Evolutionary conservation across 2,888 invertebrate genomes (phyloP).

Genomic region (Ptycholaimellus sp.): DNA sequence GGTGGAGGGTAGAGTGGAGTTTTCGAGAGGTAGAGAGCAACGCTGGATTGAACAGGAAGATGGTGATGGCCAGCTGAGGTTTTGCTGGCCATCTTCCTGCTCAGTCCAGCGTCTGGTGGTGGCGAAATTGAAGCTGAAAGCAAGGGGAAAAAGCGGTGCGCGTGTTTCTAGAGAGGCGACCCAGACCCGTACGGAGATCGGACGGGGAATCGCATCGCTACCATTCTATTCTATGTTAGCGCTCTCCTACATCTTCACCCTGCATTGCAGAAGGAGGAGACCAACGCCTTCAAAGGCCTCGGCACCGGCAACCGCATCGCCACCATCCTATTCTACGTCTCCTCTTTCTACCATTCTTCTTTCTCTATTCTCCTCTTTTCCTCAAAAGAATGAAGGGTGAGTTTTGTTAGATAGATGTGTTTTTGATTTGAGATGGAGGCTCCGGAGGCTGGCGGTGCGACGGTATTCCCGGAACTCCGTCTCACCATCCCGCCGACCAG

Average conservation of each 20-base stretch:
- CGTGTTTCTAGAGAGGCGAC: slow-evolving; percentile 50
- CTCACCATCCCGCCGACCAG: slow-evolving; percentile 61
- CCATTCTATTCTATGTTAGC: slow-evolving; percentile 77
- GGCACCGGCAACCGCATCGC: slow-evolving; percentile 79
- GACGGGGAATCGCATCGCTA: slow-evolving; percentile 85
- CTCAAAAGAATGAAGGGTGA: slow-evolving; percentile 88
- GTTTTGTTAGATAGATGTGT: slow-evolving; percentile 59
- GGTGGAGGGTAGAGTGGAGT: too few species aligned
- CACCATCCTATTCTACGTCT: slow-evolving; percentile 84
- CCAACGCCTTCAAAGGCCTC: slow-evolving; percentile 29
- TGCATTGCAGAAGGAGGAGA: slow-evolving; percentile 28
- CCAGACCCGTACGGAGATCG: slow-evolving; percentile 57
- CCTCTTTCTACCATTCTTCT: slow-evolving; percentile 21
- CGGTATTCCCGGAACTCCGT: slow-evolving; percentile 71
- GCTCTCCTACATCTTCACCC: slow-evolving; percentile 5
- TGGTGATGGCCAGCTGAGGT: too few species aligned
- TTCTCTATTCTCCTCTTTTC: slow-evolving; percentile 1
- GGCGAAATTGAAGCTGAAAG: too few species aligned
- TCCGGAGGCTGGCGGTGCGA: slow-evolving; percentile 84
- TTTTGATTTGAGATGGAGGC: slow-evolving; percentile 56
- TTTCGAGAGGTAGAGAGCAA: too few species aligned
- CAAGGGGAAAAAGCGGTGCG: too few species aligned
- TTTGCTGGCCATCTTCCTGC: too few species aligned
- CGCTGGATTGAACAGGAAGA: too few species aligned
- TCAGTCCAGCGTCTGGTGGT: too few species aligned